Conservation (phyloP, 2,797 vertebrate genomes). For the Choloepus didactylus region DNA sequence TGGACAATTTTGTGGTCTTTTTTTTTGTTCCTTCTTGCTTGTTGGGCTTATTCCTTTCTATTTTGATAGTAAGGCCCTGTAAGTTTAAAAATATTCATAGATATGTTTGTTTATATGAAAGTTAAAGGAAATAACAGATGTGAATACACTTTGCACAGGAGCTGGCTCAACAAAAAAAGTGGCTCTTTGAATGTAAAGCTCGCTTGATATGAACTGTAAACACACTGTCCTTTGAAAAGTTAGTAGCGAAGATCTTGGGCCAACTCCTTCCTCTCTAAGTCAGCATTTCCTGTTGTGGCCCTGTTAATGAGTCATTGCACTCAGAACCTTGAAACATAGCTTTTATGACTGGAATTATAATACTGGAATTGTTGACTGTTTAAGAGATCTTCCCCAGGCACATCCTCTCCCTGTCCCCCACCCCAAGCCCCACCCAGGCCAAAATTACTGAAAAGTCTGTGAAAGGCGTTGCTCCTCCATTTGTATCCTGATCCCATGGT, state of each 20-base stretch:
- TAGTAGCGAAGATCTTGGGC: background rate
- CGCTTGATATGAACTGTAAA: constrained; percentile 1
- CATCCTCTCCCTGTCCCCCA: background rate
- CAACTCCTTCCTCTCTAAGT: background rate
- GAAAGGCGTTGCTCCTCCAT: background rate
- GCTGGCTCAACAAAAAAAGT: background rate
- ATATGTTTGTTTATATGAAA: constrained; percentile 23
- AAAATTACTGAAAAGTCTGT: background rate
- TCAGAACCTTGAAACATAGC: background rate
- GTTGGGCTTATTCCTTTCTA: background rate
- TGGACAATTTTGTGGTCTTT: background rate
- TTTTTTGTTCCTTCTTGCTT: constrained; percentile 36
- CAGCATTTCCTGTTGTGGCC: background rate
- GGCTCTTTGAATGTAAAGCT: background rate
- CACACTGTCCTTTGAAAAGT: background rate
- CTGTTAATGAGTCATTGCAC: background rate
- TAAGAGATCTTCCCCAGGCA: background rate
- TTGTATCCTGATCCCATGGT: background rate
- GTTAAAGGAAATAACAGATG: background rate
- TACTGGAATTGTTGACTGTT: background rate
- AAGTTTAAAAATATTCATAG: constrained; percentile 16
- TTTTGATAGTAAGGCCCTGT: background rate
- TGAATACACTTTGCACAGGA: background rate
- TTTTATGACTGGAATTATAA: background rate
- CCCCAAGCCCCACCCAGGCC: too few species aligned